Base-by-base conservation (phyloP, 2,888 invertebrate species). In the Oscheius sp. region DNA sequence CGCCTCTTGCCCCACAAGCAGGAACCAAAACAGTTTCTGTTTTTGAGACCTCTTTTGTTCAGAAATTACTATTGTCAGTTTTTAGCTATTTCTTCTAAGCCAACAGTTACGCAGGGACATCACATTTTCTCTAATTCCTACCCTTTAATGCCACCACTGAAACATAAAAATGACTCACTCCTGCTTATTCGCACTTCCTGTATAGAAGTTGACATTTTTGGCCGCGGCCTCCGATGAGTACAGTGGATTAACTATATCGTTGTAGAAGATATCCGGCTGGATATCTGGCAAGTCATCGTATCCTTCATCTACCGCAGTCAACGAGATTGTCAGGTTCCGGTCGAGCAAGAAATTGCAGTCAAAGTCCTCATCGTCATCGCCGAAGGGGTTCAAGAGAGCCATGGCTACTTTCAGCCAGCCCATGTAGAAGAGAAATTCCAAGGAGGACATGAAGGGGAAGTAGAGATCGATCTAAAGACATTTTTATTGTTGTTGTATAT, bases 401-500 rank as follows among this genome's bases (percentile, higher is more conserved):
- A 81, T 81, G 1, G 81, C 81, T 0, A 81, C 80, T 70, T 81
- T 81, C 37, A 79, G 63, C 81, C 81, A 81, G 13, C 81, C 81
- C 79, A 81, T 79, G 59, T 79, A 81, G 68, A 81, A 81, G 32
- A 74, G 74, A 50, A 81, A 79, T 59, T 81, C 78, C 42, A 79
- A 71, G 48, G 77, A 76, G 37, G 81, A 77, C 81, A 81, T 81
- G 47, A 81, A 78, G 35, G 81, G 81, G 37, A 81, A 68, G 48
- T 66, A 76, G 57, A 81, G 70, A 74, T 81, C 81, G 58, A 79
- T 76, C 70, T 74, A 48, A 57, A 74, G 35, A 35, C 9, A 2
- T 21, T 21, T 21, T 21, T 21, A 21, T 21, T 21, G 21, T 21
- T 21, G 21, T 21, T 21, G 21, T 21, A 21, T 21, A 21, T 21